Base-by-base conservation (phyloP, 2,888 invertebrate species). In the Oscheius sp. region DNA sequence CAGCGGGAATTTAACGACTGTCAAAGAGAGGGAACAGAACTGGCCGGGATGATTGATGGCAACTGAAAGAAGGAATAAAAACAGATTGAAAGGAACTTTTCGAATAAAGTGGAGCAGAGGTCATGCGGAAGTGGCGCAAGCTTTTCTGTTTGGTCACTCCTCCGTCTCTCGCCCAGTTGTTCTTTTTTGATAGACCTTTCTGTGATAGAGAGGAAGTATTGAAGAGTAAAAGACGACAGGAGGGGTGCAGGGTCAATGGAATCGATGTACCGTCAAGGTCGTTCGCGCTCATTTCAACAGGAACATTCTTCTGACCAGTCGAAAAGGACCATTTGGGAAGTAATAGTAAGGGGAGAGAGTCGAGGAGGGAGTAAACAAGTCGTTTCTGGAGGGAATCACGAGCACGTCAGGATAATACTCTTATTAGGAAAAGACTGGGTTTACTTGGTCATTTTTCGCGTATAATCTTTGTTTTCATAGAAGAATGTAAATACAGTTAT, bases 221-320 rank as follows among this genome's bases (percentile, higher is more conserved):
- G 60, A 60, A 60, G 60, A 60, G 60, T 33, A 42, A 42, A 42
- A 3, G 42, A 42, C 42, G 42, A 7, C 42, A 42, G 42, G 65
- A 50, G 13, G 48, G 65, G 50, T n/a, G 47, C 50, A 65, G 65
- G 65, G 65, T 65, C 65, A 65, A 48, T 32, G 50, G 51, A 65
- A 65, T 65, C 65, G 50, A 65, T 60, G 60, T n/a, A 33, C 60
- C 35, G 60, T 51, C 65, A 65, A 65, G 65, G 65, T 47, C 65
- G 65, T 48, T n/a, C 60, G 65, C 60, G 60, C 60, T 35, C 60
- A 60, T 60, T 60, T 60, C 29, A 13, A 57, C 57, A 29, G 35
- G n/a, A 35, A 35, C 33, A 60, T 60, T 60, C 37, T 29, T 60
- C 60, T 60, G 35, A 35, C 60, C 35, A 35, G 9, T 53, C 57